phyloP scores from a whole-genome alignment of 1,140 invertebrate species.

The Galleria mellonella region DNA sequence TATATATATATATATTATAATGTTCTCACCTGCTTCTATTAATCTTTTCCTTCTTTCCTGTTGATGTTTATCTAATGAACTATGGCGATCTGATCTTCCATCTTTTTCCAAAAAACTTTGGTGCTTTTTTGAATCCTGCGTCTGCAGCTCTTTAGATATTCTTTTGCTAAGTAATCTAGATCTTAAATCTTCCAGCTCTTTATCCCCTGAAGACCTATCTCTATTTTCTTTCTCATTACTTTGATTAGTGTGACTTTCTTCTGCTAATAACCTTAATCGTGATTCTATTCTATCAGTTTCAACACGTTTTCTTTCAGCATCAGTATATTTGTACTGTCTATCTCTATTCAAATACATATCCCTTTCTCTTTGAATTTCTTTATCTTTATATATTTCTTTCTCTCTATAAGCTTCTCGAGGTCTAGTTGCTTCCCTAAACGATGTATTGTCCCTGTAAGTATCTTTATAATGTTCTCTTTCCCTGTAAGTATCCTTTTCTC shows the following conservation, averaged over 20 bases:
- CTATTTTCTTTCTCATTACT: conserved; percentile 76
- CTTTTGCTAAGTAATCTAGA: conserved; percentile 80
- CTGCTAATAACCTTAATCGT: conserved; percentile 53
- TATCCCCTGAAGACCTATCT: conserved; percentile 73
- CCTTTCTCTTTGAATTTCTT: conserved; percentile 33
- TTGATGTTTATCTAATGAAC: conserved; percentile 72
- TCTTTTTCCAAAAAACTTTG: conserved; percentile 52
- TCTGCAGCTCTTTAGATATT: conserved; percentile 73
- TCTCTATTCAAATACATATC: conserved; percentile 50
- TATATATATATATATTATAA: conserved; percentile 5
- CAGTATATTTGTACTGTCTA: conserved; percentile 71
- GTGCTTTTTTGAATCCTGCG: conserved; percentile 70
- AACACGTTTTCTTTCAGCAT: conserved; percentile 62
- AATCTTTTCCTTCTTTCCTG: conserved; percentile 78
- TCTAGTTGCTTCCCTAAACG: conserved; percentile 58
- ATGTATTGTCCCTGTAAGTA: conserved; percentile 56
- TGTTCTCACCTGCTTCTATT: conserved; percentile 76
- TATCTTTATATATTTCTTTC: conserved; percentile 60
- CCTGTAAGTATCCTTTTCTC: conserved; percentile 60
- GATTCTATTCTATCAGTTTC: conserved; percentile 66
- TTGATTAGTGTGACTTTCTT: conserved; percentile 67
- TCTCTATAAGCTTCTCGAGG: conserved; percentile 65
- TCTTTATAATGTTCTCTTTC: conserved; percentile 67
- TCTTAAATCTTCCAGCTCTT: conserved; percentile 83
- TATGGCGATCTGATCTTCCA: conserved; percentile 41